Conservation (phyloP, 2,797 vertebrate genomes). For the Pristis pectinata region DNA sequence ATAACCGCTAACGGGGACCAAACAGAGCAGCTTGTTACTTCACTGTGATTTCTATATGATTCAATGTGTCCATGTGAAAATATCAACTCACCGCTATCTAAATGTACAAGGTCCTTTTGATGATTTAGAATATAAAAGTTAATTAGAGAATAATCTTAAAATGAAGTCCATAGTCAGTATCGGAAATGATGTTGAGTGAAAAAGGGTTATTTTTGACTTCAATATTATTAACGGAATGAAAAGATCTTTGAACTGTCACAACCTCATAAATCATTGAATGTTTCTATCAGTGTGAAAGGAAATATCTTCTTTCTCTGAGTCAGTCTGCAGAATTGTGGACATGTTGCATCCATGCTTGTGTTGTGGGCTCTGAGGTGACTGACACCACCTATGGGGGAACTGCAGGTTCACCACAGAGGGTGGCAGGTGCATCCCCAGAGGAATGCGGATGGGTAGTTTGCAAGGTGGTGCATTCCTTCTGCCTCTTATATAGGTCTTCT, state of each 20-base stretch:
- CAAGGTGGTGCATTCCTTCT: too few species aligned
- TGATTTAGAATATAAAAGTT: neutral
- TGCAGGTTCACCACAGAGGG: too few species aligned
- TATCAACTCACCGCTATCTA: neutral
- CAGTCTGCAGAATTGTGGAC: too few species aligned
- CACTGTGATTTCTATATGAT: neutral
- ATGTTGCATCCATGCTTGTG: too few species aligned
- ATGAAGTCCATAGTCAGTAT: neutral
- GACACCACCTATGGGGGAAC: too few species aligned
- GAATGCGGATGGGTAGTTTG: too few species aligned
- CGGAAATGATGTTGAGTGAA: neutral
- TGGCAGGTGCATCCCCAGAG: too few species aligned
- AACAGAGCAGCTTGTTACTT: neutral
- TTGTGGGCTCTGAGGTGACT: too few species aligned
- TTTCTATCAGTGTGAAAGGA: neutral
- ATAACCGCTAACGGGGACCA: neutral
- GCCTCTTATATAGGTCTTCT: too few species aligned
- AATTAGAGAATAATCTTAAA: neutral
- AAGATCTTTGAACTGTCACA: neutral
- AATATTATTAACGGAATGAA: neutral
- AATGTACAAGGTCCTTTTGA: too few species aligned
- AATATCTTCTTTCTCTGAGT: neutral
- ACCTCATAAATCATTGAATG: neutral
- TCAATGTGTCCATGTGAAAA: neutral
- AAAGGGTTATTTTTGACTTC: neutral